phyloP scores from a whole-genome alignment of 2,888 invertebrate genomes.

The Argyresthia albistria region DNA sequence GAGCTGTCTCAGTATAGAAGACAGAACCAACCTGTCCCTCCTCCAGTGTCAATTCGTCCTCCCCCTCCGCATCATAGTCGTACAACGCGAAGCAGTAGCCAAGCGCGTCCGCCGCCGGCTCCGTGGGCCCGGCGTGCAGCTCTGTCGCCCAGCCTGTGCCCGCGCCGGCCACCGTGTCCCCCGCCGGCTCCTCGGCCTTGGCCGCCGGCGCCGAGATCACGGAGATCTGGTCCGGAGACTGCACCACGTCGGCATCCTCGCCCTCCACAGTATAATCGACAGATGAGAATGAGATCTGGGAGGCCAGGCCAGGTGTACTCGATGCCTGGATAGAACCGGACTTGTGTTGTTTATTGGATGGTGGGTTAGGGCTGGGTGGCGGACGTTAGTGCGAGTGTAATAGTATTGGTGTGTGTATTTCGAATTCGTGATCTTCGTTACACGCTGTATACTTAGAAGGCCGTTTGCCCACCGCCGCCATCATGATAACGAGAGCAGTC shows the following conservation, averaged over 20 bases:
- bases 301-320: conserved; percentile 75
- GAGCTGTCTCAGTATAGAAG: no score
- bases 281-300: conserved; percentile 93
- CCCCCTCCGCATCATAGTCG: conserved; percentile 93
- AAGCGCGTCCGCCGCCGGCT: conserved; percentile 29
- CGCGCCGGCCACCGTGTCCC: conserved; percentile 5
- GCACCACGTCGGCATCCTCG: conserved; percentile 79
- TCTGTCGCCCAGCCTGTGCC: not conserved
- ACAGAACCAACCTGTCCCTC: conserved; percentile 85
- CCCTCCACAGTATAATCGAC: conserved; percentile 94
- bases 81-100: conserved; percentile 90
- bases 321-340: conserved; percentile 26
- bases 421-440: no score
- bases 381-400: not conserved
- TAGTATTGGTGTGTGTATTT: not conserved
- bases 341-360: no score
- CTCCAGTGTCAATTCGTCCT: conserved; percentile 91
- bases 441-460: no score
- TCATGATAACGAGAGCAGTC: no score
- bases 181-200: conserved; percentile 47
- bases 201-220: conserved; percentile 74
- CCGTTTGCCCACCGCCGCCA: no score
- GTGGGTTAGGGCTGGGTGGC: no score
- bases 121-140: conserved; percentile 19
- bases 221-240: conserved; percentile 80